Evolutionary conservation across 1,140 invertebrate species (phyloP).

Genomic region (Mamestra configurata): DNA sequence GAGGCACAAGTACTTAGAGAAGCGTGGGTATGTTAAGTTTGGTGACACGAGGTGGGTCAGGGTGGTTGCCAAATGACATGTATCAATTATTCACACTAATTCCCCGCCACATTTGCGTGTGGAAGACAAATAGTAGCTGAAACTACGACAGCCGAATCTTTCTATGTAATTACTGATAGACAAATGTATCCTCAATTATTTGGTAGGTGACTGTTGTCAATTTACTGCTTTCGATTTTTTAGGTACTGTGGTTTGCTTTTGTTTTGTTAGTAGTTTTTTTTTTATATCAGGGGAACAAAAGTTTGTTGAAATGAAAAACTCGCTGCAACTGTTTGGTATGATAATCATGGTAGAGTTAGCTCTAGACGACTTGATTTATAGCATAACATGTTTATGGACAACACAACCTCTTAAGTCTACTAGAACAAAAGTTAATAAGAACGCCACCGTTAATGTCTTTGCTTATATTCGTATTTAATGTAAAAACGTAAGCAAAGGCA

Average conservation of each 20-base stretch:
- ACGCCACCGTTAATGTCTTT: too few species aligned
- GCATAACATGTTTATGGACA: too few species aligned
- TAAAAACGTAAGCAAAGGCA: background rate
- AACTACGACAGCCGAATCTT: slow-evolving; percentile 56
- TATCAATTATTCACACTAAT: slow-evolving; percentile 87
- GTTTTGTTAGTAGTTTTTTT: too few species aligned
- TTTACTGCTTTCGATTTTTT: slow-evolving; percentile 49
- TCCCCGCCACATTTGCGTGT: slow-evolving; percentile 85
- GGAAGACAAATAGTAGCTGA: slow-evolving; percentile 78
- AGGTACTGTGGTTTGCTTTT: background rate
- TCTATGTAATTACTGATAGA: slow-evolving; percentile 70
- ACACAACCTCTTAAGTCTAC: too few species aligned
- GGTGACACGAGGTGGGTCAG: slow-evolving; percentile 68
- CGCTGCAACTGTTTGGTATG: too few species aligned
- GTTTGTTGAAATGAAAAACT: too few species aligned
- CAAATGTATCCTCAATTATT: slow-evolving; percentile 51
- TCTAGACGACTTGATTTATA: background rate
- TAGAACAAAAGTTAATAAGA: too few species aligned
- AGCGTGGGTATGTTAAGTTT: slow-evolving; percentile 63
- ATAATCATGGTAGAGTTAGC: background rate
- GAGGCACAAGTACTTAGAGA: slow-evolving; percentile 30
- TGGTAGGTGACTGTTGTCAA: slow-evolving; percentile 46
- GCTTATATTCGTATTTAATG: too few species aligned
- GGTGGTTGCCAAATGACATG: slow-evolving; percentile 87
- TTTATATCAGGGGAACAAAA: background rate